Evolutionary conservation across 2,797 vertebrate genomes (phyloP), one percentile per base, ranked within the genome.

Genomic region (Holocentrus rufus): DNA sequence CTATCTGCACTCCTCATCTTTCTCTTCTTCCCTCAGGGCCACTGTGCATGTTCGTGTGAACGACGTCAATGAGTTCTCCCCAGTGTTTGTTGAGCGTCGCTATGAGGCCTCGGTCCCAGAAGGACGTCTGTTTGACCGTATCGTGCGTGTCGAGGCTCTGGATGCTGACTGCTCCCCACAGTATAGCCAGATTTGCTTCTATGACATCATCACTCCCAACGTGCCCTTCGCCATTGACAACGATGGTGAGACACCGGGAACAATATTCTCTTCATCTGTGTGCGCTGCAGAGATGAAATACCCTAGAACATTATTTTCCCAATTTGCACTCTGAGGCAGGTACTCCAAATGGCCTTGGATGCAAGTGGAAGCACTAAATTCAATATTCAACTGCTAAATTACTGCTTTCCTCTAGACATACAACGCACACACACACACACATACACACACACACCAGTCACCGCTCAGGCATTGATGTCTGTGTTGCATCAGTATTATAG

Each of bases 141-240:
- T 99, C 42, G 90, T 99, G 75, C 95, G 95, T 0, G 97, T 99
- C 81, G 97, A 99, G 90, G 98, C 98, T 34, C 92, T 98, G n/a
- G 98, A 99, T 0, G 97, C 96, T 0, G 98, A 99, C 93, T 99
- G 98, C 87, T 99, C 98, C 0, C 98, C 98, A 0, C 98, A 99
- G 90, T 99, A 98, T 91, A 99, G 98, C 92, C 98, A 99, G 92
- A 99, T 99, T 81, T 99, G 98, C 94, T 99, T 98, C 94, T 99
- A 99, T 1, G 96, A 99, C 94, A 99, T 99, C 91, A 95, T 98
- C 78, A 99, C 98, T 0, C 97, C 97, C 52, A 98, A 97, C 4
- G 95, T 97, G 65, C 98, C 98, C 83, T 99, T 99, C 65, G 95
- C 97, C 76, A 98, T 99, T 4, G 98, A 99, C 92, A 99, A 98